Conservation (phyloP, 2,888 invertebrate genomes). For the Plebejus melissa region DNA sequence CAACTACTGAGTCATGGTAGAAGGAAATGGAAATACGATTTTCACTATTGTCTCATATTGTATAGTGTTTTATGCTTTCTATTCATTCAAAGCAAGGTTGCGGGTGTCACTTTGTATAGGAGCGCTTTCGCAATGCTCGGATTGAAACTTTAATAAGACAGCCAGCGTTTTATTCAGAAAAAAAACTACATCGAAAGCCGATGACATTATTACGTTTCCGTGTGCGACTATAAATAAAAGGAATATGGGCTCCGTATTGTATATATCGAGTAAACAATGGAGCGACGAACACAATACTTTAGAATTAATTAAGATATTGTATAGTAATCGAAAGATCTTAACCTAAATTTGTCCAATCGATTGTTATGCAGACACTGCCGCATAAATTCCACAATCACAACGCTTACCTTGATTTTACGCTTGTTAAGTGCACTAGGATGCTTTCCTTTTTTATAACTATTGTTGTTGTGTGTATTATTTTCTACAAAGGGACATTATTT, state of each 20-base stretch:
- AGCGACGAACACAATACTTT: conserved; percentile 48
- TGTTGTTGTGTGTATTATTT: conserved; percentile 52
- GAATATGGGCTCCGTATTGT: conserved; percentile 54
- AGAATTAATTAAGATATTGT: conserved; percentile 49
- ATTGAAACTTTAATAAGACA: conserved; percentile 59
- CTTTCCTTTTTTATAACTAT: conserved; percentile 50
- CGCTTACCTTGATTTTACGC: conserved; percentile 48
- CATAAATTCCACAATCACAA: conserved; percentile 46
- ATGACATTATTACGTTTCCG: conserved; percentile 72
- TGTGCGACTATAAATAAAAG: conserved; percentile 72
- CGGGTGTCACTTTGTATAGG: conserved; percentile 64
- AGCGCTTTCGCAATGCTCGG: conserved; percentile 67
- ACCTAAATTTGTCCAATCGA: conserved; percentile 77
- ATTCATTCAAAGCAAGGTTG: conserved; percentile 67
- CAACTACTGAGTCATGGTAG: conserved; percentile 30
- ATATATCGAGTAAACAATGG: not conserved
- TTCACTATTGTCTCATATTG: conserved; percentile 61
- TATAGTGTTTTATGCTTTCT: conserved; percentile 66
- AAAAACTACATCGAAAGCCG: conserved; percentile 61
- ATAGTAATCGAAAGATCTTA: conserved; percentile 70
- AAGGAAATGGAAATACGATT: conserved; percentile 56
- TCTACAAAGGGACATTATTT: conserved; percentile 60
- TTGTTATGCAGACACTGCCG: conserved; percentile 73
- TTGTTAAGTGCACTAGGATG: conserved; percentile 42
- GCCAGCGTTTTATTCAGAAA: conserved; percentile 59